Evolutionary conservation across 2,888 invertebrate species (phyloP).

Genomic region (Lathronympha strigana): DNA sequence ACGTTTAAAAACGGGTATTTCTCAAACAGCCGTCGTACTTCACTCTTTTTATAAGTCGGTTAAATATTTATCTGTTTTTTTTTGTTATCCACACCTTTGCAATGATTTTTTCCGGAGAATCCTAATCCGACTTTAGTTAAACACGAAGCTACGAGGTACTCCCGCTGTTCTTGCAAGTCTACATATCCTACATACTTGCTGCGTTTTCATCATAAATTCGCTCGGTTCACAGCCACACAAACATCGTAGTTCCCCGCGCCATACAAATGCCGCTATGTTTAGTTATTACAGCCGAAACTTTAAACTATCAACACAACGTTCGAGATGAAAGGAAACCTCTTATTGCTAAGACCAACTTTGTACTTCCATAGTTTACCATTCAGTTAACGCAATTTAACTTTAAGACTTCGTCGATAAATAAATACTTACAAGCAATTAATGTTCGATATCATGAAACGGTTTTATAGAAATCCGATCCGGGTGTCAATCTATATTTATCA

Average conservation of each 20-base stretch:
- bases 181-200: not conserved
- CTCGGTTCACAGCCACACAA: constrained; percentile 30
- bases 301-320: constrained; percentile 35
- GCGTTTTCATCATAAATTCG: constrained; percentile 18
- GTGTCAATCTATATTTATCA: not conserved
- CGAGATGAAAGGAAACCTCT: constrained; percentile 39
- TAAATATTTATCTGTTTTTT: no score
- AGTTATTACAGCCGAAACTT: constrained; percentile 39
- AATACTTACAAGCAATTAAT: not conserved
- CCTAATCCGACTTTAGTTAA: no score
- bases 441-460: not conserved
- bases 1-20: no score
- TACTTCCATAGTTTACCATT: constrained; percentile 23
- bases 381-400: constrained; percentile 24
- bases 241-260: constrained; percentile 17
- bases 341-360: constrained; percentile 33
- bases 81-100: no score
- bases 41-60: no score
- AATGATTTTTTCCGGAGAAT: no score
- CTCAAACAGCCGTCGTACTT: no score
- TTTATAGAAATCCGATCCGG: not conserved
- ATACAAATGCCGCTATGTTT: constrained; percentile 23
- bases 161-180: no score
- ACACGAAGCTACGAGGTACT: no score
- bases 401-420: not conserved